Base-by-base conservation (phyloP, 2,797 vertebrate species). In the Naso thynnoides region DNA sequence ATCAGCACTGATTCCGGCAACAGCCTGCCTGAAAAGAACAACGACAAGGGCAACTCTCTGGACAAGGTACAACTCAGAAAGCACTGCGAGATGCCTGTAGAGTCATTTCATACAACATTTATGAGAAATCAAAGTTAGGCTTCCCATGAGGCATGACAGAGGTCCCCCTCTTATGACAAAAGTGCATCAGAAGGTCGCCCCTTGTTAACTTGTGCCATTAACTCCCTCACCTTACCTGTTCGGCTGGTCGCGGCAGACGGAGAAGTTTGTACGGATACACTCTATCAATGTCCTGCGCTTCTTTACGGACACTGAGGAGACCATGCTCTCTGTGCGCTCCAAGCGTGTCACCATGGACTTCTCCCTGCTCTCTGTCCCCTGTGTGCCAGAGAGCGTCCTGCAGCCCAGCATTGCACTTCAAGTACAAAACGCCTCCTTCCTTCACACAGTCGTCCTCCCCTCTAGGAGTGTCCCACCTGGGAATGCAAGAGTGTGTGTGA, bases 1-100 rank as follows among this genome's bases (percentile, higher is more conserved):
- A 96, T 99, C 91, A 98, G 97, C 93, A 99, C 96, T 0, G 98
- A 99, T 72, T 99, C 97, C 0, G 95, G 94, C 63, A 99, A 94
- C 89, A 97, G 97, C 86, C 93, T 98, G 69, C 92, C 92, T 29
- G 98, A 99, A 79, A 96, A 94, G 84, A 95, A 92, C 62, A 95
- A 93, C 6, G 97, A 99, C 64, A 99, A 98, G 88, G 95, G 92
- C 82, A 97, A 95, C 87, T 98, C 96, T 27, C 93, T 97, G 57
- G 98, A 99, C 71, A 99, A 99, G 97, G 98, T 99, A 93, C 23
- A 14, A 5, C 31, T 48, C 44, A 26, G 26, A 31, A 29, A 73
- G 6, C 10, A 8, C 33, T 47, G 27, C 3, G 2, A 52, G 2
- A 57, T 13, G 13, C 27, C 52, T 9, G 2, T 16, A 2, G 53